Evolutionary conservation across 2,113 vertebrate species (phyloP).

Genomic region (Isurus oxyrinchus): DNA sequence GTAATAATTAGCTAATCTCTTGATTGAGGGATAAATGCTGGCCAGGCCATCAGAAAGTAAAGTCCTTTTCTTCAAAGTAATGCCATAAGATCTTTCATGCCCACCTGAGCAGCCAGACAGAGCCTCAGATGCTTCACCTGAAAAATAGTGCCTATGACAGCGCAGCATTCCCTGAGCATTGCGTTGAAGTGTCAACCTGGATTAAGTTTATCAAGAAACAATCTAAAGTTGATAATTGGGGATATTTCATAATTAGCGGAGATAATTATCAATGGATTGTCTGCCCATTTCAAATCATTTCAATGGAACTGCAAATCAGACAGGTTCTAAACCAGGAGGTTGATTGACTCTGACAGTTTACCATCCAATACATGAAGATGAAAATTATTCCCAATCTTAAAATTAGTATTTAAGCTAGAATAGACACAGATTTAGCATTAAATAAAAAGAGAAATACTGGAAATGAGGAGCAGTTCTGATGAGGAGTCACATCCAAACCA

Average conservation of each 20-base stretch:
- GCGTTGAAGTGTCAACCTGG: background rate
- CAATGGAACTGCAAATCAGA: background rate
- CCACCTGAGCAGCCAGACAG: background rate
- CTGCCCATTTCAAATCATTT: background rate
- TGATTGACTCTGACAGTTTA: background rate
- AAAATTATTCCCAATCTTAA: background rate
- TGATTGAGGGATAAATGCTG: background rate
- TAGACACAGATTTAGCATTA: background rate
- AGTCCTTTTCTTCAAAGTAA: background rate
- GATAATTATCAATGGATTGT: background rate
- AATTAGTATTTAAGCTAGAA: background rate
- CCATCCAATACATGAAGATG: background rate
- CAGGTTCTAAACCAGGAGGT: background rate
- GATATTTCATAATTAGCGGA: background rate
- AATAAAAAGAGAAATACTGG: background rate
- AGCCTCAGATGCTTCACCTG: background rate
- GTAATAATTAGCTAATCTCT: background rate
- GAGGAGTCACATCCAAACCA: background rate
- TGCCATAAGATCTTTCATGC: background rate
- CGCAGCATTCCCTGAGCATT: no score
- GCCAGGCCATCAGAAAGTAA: background rate
- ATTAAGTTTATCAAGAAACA: background rate
- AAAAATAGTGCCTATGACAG: background rate
- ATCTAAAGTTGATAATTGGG: background rate
- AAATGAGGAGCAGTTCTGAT: background rate